phyloP scores from a whole-genome alignment of 2,113 vertebrate species.

The Strigops habroptila region DNA sequence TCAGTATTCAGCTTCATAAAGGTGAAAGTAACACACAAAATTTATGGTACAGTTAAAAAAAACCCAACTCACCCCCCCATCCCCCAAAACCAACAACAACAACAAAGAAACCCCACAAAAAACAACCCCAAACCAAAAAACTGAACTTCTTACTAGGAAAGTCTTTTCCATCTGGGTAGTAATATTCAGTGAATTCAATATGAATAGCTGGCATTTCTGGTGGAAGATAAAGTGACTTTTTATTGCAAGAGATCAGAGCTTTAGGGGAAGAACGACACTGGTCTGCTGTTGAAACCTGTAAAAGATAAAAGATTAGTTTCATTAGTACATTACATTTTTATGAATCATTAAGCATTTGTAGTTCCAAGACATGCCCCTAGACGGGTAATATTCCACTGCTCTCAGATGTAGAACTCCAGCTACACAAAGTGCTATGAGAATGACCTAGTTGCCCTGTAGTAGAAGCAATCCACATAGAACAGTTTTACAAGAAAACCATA shows the following conservation, averaged over 20 bases:
- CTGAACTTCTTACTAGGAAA: constrained; percentile 85
- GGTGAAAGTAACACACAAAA: not conserved
- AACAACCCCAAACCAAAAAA: not conserved
- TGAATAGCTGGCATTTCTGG: constrained; percentile 97
- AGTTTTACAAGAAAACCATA: not conserved
- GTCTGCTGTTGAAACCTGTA: constrained; percentile 94
- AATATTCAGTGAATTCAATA: constrained; percentile 97
- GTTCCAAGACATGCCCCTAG: not conserved
- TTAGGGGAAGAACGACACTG: constrained; percentile 93
- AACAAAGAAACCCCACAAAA: not conserved
- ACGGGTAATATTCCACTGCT: not conserved
- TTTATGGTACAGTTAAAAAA: not conserved
- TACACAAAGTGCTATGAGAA: not conserved
- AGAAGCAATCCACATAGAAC: not conserved
- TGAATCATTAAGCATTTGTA: not conserved
- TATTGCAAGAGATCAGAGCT: constrained; percentile 97
- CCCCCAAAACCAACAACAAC: not conserved
- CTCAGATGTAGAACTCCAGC: not conserved
- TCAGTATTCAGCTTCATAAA: not conserved
- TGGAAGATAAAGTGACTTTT: constrained; percentile 95
- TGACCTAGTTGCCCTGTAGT: not conserved
- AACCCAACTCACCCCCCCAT: not conserved
- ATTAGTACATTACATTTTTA: not conserved
- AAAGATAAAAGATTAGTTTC: not conserved
- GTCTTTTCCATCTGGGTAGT: constrained; percentile 96